A percentile compares a stretch with the other conserved stretches of the same genome.
phyloP scores from a whole-genome alignment of 2,113 vertebrate genomes.

The Mobula birostris region DNA sequence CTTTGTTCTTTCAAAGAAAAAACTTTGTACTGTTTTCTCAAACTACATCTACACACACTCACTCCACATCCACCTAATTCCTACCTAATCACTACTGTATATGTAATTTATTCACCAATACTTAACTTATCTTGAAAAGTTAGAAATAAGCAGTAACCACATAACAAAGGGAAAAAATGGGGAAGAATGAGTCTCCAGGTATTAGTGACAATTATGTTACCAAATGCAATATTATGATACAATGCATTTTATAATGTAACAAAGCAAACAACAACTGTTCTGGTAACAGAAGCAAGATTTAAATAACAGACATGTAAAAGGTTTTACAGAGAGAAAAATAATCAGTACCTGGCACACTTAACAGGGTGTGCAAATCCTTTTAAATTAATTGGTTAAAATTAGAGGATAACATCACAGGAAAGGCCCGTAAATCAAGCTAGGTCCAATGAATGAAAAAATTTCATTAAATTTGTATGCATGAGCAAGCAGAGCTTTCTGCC shows the following conservation, averaged over 20 bases:
- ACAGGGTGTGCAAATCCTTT: background rate
- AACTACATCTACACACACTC: too few relatives aligned
- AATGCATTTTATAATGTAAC: background rate
- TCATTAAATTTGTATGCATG: background rate
- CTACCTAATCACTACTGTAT: background rate
- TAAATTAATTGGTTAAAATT: background rate
- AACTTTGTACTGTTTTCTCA: background rate
- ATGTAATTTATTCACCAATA: background rate
- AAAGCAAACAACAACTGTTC: background rate
- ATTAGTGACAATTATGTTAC: background rate
- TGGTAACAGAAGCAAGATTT: too few relatives aligned
- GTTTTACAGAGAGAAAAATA: background rate
- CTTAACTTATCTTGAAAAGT: background rate
- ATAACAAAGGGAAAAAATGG: background rate
- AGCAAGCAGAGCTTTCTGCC: background rate
- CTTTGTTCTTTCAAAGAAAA: background rate
- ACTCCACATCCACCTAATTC: background rate
- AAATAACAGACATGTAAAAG: background rate
- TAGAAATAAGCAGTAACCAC: too few relatives aligned
- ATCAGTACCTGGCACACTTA: background rate
- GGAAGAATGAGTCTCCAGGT: background rate
- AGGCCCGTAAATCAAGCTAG: background rate
- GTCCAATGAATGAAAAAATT: background rate
- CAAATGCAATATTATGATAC: background rate
- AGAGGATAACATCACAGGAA: background rate